Evolutionary conservation across 2,797 vertebrate genomes (phyloP).

Genomic region (Vultur gryphus): DNA sequence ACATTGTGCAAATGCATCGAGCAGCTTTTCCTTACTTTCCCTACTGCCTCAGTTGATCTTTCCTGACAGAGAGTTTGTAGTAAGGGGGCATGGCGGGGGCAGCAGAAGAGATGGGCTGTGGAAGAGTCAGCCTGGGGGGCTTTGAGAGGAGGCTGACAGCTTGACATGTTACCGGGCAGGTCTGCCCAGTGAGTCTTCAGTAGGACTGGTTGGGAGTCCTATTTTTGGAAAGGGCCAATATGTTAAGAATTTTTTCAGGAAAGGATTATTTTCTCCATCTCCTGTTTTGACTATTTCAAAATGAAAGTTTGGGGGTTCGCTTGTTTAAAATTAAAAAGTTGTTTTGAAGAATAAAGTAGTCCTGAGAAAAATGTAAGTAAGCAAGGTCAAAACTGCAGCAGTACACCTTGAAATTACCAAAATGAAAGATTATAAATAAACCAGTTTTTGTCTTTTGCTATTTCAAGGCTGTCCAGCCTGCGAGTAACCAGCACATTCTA

Average conservation of each 20-base stretch:
- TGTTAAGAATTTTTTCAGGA: neutral
- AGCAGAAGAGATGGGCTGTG: neutral
- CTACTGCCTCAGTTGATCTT: neutral
- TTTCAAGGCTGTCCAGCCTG: neutral
- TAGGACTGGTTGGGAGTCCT: neutral
- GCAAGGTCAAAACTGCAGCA: neutral
- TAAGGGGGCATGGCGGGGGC: neutral
- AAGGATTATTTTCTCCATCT: neutral
- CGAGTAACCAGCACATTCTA: neutral
- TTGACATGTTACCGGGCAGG: neutral
- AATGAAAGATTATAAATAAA: neutral
- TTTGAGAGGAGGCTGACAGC: neutral
- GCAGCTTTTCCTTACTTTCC: neutral
- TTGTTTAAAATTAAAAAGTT: neutral
- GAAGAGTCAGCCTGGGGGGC: neutral
- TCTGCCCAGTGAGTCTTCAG: neutral
- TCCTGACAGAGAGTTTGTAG: neutral
- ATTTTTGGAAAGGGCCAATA: neutral
- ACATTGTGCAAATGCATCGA: accelerated
- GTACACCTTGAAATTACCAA: neutral
- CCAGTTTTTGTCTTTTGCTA: neutral
- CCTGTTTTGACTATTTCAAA: neutral
- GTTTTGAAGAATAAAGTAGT: neutral
- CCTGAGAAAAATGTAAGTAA: neutral
- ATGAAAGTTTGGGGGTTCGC: neutral